Percentiles rank a stretch among this genome's conserved stretches.
Evolutionary conservation across 2,888 invertebrate species (phyloP).

Genomic region (Drosophila quinaria): DNA sequence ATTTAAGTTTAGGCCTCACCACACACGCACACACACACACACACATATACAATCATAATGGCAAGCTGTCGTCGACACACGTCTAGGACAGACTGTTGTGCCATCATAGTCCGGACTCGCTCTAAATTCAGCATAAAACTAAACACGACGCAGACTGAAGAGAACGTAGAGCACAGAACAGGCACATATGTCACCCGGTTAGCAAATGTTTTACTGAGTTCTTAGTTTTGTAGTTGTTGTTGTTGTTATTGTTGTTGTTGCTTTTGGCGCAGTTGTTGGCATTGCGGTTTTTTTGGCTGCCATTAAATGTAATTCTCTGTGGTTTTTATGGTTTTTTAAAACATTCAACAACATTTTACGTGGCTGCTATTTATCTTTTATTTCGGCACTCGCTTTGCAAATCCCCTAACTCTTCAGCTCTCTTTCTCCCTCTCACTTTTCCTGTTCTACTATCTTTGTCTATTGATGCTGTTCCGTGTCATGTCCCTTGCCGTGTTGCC

Average conservation of each 20-base stretch:
- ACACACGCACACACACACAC: constrained; percentile 11
- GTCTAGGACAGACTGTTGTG: constrained; percentile 11
- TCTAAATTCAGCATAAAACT: constrained; percentile 25
- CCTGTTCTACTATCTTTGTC: constrained; percentile 3
- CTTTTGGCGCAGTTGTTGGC: constrained; percentile 62
- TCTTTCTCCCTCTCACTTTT: background rate
- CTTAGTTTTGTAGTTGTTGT: constrained; percentile 18
- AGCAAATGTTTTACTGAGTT: constrained; percentile 35
- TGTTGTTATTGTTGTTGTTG: constrained; percentile 36
- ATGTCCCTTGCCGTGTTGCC: constrained; percentile 51
- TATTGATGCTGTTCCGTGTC: constrained; percentile 33
- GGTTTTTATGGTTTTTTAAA: constrained; percentile 82
- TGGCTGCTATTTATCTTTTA: constrained; percentile 82
- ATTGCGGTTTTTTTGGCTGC: constrained; percentile 67
- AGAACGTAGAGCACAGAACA: constrained; percentile 10
- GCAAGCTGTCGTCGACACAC: constrained; percentile 21
- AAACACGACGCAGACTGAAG: constrained; percentile 35
- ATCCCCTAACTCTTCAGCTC: background rate
- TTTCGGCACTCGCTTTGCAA: constrained; percentile 61
- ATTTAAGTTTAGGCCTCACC: constrained; percentile 33
- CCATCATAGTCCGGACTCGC: constrained; percentile 18
- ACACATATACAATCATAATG: constrained; percentile 8
- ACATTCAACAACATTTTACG: constrained; percentile 82
- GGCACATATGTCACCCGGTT: constrained; percentile 52
- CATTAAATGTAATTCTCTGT: constrained; percentile 81